Conservation (phyloP, 2,113 vertebrate species). For the Condylura cristata region DNA sequence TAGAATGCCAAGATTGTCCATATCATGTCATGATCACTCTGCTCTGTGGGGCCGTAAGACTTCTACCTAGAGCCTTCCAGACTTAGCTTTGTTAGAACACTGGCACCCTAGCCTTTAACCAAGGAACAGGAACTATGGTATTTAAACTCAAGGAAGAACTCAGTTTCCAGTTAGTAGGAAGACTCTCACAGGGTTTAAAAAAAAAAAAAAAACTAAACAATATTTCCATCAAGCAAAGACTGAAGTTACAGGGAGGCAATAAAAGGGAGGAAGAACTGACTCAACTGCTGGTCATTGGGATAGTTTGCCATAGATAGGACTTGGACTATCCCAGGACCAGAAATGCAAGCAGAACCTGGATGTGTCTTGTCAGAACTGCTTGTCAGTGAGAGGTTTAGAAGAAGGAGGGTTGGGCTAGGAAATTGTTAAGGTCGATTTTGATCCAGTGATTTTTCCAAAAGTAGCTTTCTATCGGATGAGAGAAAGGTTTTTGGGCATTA, state of each 20-base stretch:
- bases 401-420: not conserved
- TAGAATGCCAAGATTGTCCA: not conserved
- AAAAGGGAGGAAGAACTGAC: not conserved
- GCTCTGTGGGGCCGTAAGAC: not conserved
- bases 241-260: not conserved
- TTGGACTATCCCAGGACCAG: not conserved
- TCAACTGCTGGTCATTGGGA: not conserved
- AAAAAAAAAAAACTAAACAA: not conserved
- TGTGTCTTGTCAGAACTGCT: not conserved
- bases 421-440: not conserved
- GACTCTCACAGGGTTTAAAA: not conserved
- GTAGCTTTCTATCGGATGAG: not conserved
- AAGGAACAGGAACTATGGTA: not conserved
- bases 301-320: not conserved
- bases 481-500: not conserved
- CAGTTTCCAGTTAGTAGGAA: not conserved
- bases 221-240: not conserved
- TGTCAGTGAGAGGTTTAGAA: not conserved
- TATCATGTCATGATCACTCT: not conserved
- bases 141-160: conserved; percentile 4
- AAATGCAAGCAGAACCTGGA: not conserved
- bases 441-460: not conserved
- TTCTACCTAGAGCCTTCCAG: not conserved
- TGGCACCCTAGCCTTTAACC: not conserved
- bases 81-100: not conserved